These are phyloP conservation scores for Phasianus colchicus DNA, from an alignment of 2,113 vertebrate species.

Conservation along the genomic window DNA sequence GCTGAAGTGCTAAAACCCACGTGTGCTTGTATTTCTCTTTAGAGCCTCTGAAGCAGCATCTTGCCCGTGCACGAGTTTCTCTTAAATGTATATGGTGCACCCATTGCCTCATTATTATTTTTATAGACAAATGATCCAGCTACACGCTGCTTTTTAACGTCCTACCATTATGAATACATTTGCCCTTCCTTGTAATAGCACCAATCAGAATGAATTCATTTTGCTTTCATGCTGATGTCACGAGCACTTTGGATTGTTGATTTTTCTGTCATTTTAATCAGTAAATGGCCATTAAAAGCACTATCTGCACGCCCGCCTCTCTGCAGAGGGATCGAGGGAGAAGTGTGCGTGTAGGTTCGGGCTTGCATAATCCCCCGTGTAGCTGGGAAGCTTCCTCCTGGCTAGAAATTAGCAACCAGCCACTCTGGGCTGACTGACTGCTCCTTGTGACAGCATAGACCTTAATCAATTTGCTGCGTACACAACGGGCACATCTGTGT, in stretches of 20 bases:
- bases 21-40: neutral
- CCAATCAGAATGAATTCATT: slow-evolving; percentile 64
- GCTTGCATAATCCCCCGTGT: neutral
- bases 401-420: slow-evolving; percentile 55
- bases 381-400: neutral
- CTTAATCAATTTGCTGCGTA: slow-evolving; percentile 50
- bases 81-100: slow-evolving; percentile 48
- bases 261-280: slow-evolving; percentile 62
- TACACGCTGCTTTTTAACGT: slow-evolving; percentile 63
- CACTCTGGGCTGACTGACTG: slow-evolving; percentile 29
- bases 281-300: slow-evolving; percentile 66
- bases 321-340: slow-evolving; percentile 17
- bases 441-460: slow-evolving; percentile 42
- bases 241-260: slow-evolving; percentile 33
- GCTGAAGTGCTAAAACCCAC: neutral
- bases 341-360: slow-evolving; percentile 12
- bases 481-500: slow-evolving; percentile 23
- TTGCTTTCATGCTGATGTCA: slow-evolving; percentile 68
- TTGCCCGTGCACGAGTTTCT: neutral
- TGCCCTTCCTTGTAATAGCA: slow-evolving; percentile 60
- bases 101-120: slow-evolving; percentile 61
- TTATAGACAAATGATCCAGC: slow-evolving; percentile 53
- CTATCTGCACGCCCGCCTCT: slow-evolving; percentile 7
- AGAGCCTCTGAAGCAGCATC: slow-evolving; percentile 27
- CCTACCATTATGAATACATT: slow-evolving; percentile 67